These are phyloP conservation scores for Eulemur coronatus DNA, from an alignment of 2,797 vertebrate species.

Conservation along the genomic window DNA sequence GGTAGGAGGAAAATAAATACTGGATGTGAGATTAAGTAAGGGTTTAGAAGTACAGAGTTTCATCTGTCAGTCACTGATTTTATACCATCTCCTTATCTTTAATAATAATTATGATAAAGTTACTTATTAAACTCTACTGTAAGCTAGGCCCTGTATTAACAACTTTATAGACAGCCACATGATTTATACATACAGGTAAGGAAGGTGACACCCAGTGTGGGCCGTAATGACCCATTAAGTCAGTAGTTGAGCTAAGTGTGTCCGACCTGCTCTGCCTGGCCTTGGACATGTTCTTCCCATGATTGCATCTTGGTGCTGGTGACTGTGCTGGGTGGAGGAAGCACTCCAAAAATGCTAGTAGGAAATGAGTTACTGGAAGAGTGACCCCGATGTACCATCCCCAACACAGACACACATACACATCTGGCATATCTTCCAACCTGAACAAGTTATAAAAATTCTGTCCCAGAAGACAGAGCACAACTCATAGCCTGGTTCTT, in stretches of 20 bases:
- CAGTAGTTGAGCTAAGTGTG: neutral
- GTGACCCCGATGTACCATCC: fast-evolving
- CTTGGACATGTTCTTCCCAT: neutral
- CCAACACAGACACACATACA: neutral
- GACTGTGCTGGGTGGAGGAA: neutral
- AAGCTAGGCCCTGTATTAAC: neutral
- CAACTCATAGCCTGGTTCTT: neutral
- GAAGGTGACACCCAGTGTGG: neutral
- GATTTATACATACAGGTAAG: neutral
- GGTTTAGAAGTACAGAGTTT: neutral
- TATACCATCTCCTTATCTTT: neutral
- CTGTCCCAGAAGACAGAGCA: neutral
- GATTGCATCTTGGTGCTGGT: neutral
- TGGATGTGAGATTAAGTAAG: neutral
- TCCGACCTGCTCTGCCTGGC: neutral
- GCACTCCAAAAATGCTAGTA: neutral
- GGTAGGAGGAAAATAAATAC: neutral
- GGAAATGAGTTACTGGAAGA: neutral
- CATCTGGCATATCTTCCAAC: neutral
- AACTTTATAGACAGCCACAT: neutral
- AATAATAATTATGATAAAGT: neutral
- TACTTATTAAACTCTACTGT: neutral
- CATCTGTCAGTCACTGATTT: neutral
- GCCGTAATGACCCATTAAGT: neutral
- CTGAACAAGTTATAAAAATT: neutral